Base-by-base conservation (phyloP, 2,888 invertebrate species). In the Sclerodermus sp. region DNA sequence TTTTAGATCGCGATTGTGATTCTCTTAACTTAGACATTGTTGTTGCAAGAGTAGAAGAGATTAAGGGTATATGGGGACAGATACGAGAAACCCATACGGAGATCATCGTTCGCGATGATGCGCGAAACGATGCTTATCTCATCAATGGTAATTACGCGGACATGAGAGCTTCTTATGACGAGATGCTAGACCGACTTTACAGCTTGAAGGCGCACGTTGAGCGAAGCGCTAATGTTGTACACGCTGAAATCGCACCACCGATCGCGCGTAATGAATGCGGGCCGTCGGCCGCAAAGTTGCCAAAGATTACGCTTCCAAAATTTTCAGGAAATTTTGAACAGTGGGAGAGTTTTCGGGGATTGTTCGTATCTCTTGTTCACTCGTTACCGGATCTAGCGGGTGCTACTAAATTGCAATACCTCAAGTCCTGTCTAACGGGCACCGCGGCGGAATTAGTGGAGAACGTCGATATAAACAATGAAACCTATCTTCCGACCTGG, bases 301-400 rank as follows among this genome's bases (percentile, higher is more conserved):
- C 48, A 1, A 30, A 13, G 8, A 2, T 55, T 1, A 16, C 17
- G 45, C 23, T 55, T 1, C 55, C 55, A 13, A 45, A 16, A 2
- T 51, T 51, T 32, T 48, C 49, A 3, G 49, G 45, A 48, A 16
- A 10, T 5, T 23, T 5, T 23, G 4, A 23, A 5, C 4, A 23
- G 3, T 23, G 23, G 23, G 23, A 23, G 3, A 54, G 39, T 12
- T 55, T 51, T 17, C 44, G 42, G 31, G 45, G 48, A 30, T 30
- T 51, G 12, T 51, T 55, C 36, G 42, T 34, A 1, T 29, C 51
- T 10, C n/a, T 51, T 0, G 48, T 51, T 1, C 54, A 55, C 37
- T 15, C 42, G 15, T 17, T 9, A 1, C 15, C 46, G 12, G 18
- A 34, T 1, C 1, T 48, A 18, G 15, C 54, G 1, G 51, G 48